These are phyloP conservation scores for Marasmarcha lunaedactyla DNA, from an alignment of 2,888 invertebrate genomes.

Conservation along the genomic window DNA sequence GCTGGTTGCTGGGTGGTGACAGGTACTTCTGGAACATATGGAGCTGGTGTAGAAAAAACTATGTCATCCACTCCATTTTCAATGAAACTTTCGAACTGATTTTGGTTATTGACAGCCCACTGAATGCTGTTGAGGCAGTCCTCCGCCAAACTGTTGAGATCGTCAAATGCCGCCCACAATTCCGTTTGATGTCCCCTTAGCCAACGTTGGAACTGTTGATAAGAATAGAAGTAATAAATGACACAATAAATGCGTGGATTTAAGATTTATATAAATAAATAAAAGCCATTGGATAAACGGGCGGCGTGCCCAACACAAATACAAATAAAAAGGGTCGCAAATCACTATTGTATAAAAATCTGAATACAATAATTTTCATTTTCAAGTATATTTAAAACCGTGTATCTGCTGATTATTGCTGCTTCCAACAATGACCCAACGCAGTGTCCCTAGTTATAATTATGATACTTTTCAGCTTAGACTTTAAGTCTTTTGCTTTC, in stretches of 20 bases:
- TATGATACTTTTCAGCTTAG: too few relatives aligned
- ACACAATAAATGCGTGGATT: background rate
- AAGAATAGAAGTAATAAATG: slow-evolving; percentile 7
- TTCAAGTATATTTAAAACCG: too few relatives aligned
- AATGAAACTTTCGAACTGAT: slow-evolving; percentile 33
- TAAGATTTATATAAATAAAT: too few relatives aligned
- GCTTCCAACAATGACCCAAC: too few relatives aligned
- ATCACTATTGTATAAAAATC: too few relatives aligned
- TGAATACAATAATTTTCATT: too few relatives aligned
- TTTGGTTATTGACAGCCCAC: slow-evolving; percentile 25
- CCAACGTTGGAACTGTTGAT: slow-evolving; percentile 44
- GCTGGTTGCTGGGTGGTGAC: slow-evolving; percentile 18
- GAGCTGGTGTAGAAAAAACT: slow-evolving; percentile 13
- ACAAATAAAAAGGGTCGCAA: too few relatives aligned
- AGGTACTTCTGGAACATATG: slow-evolving; percentile 12
- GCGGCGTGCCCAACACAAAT: too few relatives aligned
- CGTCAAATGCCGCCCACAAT: slow-evolving; percentile 22
- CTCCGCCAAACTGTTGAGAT: slow-evolving; percentile 23
- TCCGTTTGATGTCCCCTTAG: slow-evolving; percentile 19
- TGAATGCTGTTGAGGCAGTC: slow-evolving; percentile 23
- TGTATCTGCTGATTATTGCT: too few relatives aligned
- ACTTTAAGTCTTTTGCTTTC: too few relatives aligned
- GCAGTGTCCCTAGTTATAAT: too few relatives aligned
- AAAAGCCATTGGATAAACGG: too few relatives aligned
- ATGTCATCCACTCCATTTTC: slow-evolving; percentile 20